Evolutionary conservation across 1,140 invertebrate genomes (phyloP).

Genomic region (Matsumurasca onukii): DNA sequence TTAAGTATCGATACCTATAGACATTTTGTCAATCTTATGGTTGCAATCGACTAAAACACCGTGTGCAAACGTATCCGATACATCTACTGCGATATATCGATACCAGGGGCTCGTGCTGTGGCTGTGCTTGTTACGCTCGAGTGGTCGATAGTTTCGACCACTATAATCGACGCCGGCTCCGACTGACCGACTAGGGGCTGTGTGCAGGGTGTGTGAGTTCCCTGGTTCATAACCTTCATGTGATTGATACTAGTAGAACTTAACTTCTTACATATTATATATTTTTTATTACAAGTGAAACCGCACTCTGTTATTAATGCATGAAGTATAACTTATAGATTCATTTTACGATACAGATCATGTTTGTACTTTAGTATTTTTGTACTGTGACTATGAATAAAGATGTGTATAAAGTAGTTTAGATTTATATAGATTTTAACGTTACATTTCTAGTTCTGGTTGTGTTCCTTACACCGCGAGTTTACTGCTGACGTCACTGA

Average conservation of each 20-base stretch:
- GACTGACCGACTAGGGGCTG: conserved; percentile 1
- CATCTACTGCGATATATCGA: background rate
- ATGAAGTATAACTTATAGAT: conserved; percentile 39
- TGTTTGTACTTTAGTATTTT: conserved; percentile 44
- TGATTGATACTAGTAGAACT: conserved; percentile 38
- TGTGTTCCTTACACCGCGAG: conserved; percentile 39
- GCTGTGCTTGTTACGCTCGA: background rate
- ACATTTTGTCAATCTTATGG: no score
- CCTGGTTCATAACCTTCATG: conserved; percentile 34
- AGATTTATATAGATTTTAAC: conserved; percentile 35
- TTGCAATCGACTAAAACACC: no score
- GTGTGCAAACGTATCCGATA: no score
- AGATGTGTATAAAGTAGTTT: conserved; percentile 36
- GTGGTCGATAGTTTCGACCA: background rate
- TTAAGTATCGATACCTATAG: no score
- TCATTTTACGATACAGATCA: conserved; percentile 38
- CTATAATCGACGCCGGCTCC: conserved; percentile 2
- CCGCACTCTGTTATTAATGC: conserved; percentile 40
- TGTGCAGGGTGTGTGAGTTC: background rate
- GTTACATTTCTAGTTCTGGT: conserved; percentile 31
- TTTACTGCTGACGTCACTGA: conserved; percentile 27
- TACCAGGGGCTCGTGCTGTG: background rate
- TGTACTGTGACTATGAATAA: conserved; percentile 41
- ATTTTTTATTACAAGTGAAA: conserved; percentile 40
- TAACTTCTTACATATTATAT: conserved; percentile 38